Evolutionary conservation across 2,113 vertebrate genomes (phyloP), one percentile per base, ranked within the genome.

Genomic region (Heterotilapia buettikoferi): DNA sequence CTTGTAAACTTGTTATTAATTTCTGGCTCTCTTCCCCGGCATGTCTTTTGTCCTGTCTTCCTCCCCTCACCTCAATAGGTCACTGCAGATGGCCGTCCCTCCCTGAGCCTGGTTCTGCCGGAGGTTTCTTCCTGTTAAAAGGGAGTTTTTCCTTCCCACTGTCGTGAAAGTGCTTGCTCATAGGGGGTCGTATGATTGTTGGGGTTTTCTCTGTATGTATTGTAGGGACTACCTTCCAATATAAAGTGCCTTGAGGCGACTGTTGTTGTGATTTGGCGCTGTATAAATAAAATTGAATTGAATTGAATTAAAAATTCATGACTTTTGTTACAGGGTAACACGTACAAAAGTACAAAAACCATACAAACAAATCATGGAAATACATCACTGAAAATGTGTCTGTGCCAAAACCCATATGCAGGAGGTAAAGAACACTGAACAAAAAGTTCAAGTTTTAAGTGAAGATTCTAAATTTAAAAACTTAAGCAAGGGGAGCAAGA

Each of bases 291-390:
- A 59, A 59, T 9, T 29, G 24, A 9, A 59, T 52, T 52, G 52
- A 21, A 53, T 18, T 61, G 5, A 31, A 31, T 31, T 61, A 18
- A 61, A 61, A 1, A 18, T 29, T 29, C 0, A 7, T 59, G 54
- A 59, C 1, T 29, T 57, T 57, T 16, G 1, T 59, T 59, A 29
- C 7, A 29, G 24, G 13, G 56, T 29, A 59, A 59, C 24, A 16
- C 0, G 14, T 59, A 6, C 14, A 31, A 0, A 18, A 18, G 0
- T 59, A 1, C 8, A 61, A 31, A 31, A 1, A 31, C 0, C 0
- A 61, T 61, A 61, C 8, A 61, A 61, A 61, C 8, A 61, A 61
- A 18, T 31, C 57, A 63, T 11, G 16, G 29, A 63, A 66, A 66
- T 66, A 0, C 61, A 12, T 66, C 1, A 36, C 36, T 36, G 0